These are phyloP conservation scores for Orchestes rusci DNA, from an alignment of 2,888 invertebrate genomes.

Conservation along the genomic window DNA sequence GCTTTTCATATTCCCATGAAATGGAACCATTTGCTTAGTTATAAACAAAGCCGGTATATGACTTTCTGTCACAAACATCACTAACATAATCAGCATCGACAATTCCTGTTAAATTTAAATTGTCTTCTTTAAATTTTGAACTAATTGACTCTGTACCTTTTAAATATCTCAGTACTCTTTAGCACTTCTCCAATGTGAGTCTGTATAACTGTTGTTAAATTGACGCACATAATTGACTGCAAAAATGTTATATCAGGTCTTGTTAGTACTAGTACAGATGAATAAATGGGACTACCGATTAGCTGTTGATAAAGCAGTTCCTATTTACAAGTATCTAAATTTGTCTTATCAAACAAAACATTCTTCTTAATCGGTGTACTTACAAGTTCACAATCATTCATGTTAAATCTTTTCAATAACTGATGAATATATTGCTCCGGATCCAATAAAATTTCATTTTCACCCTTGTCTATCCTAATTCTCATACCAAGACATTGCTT, in stretches of 20 bases:
- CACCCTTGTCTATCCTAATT: conserved; percentile 4
- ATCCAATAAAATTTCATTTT: not conserved
- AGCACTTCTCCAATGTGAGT: conserved; percentile 21
- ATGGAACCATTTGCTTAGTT: conserved; percentile 27
- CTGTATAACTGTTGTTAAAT: conserved; percentile 23
- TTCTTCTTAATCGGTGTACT: conserved; percentile 27
- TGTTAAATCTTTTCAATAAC: conserved; percentile 2
- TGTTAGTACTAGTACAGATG: conserved; percentile 16
- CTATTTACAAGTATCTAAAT: not conserved
- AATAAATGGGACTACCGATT: conserved; percentile 20
- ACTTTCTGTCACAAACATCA: conserved; percentile 35
- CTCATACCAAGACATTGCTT: conserved; percentile 23
- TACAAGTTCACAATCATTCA: conserved; percentile 11
- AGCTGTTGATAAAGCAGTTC: conserved; percentile 10
- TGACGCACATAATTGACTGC: conserved; percentile 21
- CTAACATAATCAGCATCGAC: conserved; percentile 10
- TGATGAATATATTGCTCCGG: conserved; percentile 11
- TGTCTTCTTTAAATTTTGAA: too few relatives aligned
- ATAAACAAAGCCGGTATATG: conserved; percentile 34
- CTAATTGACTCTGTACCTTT: conserved; percentile 14
- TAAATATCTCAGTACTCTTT: conserved; percentile 20
- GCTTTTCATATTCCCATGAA: too few relatives aligned
- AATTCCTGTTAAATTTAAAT: not conserved
- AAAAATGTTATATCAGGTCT: conserved; percentile 20
- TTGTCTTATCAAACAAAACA: conserved; percentile 12